Base-by-base conservation (phyloP, 2,888 invertebrate genomes). In the Lasioglossum lativentre region DNA sequence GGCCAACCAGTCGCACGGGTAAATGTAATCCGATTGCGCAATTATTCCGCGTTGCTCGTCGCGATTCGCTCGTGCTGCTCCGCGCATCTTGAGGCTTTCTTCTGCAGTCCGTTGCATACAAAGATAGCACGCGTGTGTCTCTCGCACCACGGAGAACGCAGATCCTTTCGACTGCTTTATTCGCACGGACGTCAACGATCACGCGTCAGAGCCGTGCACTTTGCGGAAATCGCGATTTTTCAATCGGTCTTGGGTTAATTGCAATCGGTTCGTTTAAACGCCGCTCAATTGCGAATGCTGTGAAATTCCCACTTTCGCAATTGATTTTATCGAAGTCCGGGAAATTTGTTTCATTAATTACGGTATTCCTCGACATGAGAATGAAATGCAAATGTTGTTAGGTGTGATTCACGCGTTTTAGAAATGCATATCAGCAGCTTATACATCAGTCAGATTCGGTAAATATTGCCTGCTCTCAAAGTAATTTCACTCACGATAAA, bases 21-120 rank as follows among this genome's bases (percentile, higher is more conserved):
- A 56, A 76, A 59, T 14, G 71, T 34, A 72, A 78, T 72, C 40
- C 34, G 38, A 71, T 77, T 30, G n/a, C n/a, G 40, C 40, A 82
- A 82, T 82, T 52, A 42, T 34, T 45, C 23, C 1, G n/a, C 23
- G n/a, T 34, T 45, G 27, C 76, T 59, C 38, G 19, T 19, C 34
- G 66, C 66, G 59, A 10, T 14, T 52, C 56, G 47, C 47, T 59
- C 59, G 59, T 59, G 59, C 27, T 59, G 59, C 16, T 45, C 45
- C 45, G 16, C 4, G 45, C 8, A 19, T n/a, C 45, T 74, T 47
- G 19, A 38, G 19, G 34, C 6, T 27, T 74, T 23, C 34, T 75
- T 56, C 34, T 52, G 3, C 3, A n/a, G 1, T 4, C n/a, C 5
- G 42, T 27, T 63, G 34, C 27, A 59, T 59, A 59, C 27, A 59